Base-by-base conservation (phyloP, 1,140 invertebrate genomes). In the Carcinoscorpius rotundicauda region DNA sequence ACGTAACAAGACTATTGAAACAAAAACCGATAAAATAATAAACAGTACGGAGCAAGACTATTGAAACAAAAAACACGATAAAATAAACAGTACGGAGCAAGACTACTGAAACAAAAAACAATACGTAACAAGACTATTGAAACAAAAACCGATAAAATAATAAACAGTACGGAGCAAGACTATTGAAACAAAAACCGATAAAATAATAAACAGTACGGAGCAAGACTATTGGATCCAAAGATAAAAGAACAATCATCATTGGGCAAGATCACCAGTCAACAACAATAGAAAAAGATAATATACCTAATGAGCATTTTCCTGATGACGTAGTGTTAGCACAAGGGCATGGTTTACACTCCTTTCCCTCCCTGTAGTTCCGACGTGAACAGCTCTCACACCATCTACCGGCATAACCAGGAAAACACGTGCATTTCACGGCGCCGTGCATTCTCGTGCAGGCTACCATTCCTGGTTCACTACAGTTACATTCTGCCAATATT, bases 271-370 rank as follows among this genome's bases (percentile, higher is more conserved):
- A 2, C 2, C 29, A 29, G 29, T 29, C 29, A 29, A 29, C 29
- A 29, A 29, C 29, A 29, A 29, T 29, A 55, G 53, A 55, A 55
- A 55, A 55, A 8, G 6, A 55, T 8, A 8, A 66, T 55, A 63
- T 52, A 69, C 68, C 68, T 51, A 70, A 60, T 6, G 64, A 64
- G 62, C 69, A 71, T 11, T 69, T 60, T 4, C 65, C 69, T n/a
- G 62, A 70, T 11, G 69, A 71, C 8, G 69, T 71, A 49, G 65
- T 55, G 51, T 70, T 71, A 49, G 68, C 61, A 52, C 69, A 71
- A 9, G 68, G 68, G 56, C 69, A 71, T 3, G 59, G 6, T 11
- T 58, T 53, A 52, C 69, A 70, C 52, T 71, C 65, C 50, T 69
- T 71, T 3, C 57, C 68, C 5, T 55, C 63, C 8, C 63, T 49